Conservation (phyloP, 2,888 invertebrate genomes). For the Drosophila suboccidentalis region DNA sequence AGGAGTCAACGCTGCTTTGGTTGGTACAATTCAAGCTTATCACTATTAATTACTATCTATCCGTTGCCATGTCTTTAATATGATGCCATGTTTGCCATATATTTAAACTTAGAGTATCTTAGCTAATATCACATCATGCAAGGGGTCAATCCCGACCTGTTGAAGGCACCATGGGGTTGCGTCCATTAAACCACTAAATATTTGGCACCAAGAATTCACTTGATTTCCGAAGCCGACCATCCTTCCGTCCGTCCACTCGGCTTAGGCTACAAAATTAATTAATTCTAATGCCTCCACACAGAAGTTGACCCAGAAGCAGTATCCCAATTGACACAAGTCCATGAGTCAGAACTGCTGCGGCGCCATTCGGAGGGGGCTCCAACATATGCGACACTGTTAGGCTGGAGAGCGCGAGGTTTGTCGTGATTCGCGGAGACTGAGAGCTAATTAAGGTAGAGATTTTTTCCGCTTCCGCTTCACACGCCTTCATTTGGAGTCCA, state of each 20-base stretch:
- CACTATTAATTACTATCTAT: conserved; percentile 22
- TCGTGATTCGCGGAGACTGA: conserved; percentile 92
- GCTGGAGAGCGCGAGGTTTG: conserved; percentile 92
- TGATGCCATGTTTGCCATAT: conserved; percentile 1
- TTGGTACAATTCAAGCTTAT: conserved; percentile 39
- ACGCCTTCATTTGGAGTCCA: conserved; percentile 91
- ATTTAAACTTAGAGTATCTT: conserved; percentile 41
- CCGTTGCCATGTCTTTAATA: conserved; percentile 44
- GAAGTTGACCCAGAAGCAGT: conserved; percentile 10
- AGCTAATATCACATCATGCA: conserved; percentile 73
- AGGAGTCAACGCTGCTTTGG: conserved; percentile 60
- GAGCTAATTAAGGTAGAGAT: conserved; percentile 92
- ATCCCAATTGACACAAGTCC: conserved; percentile 23
- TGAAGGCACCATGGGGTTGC: conserved; percentile 65
- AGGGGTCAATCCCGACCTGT: conserved; percentile 69
- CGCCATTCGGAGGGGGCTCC: conserved; percentile 85
- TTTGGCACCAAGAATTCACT: conserved; percentile 86
- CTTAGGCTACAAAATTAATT: conserved; percentile 32
- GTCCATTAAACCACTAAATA: conserved; percentile 59
- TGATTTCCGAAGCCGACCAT: conserved; percentile 63
- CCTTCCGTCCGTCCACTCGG: background rate
- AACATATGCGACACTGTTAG: conserved; percentile 89
- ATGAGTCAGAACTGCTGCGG: background rate
- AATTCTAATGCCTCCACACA: conserved; percentile 27
- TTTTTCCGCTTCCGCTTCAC: conserved; percentile 94